phyloP scores from a whole-genome alignment of 2,797 vertebrate genomes.

The Pagetopsis macropterus region DNA sequence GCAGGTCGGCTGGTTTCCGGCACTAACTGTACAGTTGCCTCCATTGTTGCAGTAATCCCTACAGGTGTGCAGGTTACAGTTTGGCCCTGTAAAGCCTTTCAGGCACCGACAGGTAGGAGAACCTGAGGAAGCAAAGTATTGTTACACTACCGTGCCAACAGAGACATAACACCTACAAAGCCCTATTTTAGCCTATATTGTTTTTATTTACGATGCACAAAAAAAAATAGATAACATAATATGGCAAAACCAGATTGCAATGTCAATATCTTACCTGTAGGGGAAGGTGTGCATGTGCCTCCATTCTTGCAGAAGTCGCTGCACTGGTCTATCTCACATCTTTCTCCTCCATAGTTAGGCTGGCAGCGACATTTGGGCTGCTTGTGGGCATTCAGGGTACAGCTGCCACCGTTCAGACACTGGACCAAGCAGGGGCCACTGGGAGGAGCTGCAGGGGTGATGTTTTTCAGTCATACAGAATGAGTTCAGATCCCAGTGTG shows the following conservation, averaged over 20 bases:
- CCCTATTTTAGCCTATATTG: background rate
- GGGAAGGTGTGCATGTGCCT: constrained; percentile 93
- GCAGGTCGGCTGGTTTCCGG: constrained; percentile 95
- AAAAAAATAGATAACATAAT: background rate
- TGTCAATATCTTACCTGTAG: constrained; percentile 82
- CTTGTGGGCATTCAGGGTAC: constrained; percentile 94
- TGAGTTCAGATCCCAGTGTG: background rate
- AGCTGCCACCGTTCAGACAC: constrained; percentile 93
- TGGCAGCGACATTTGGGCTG: constrained; percentile 96
- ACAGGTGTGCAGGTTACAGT: constrained; percentile 91
- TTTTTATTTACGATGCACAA: no score
- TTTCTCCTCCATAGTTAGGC: constrained; percentile 91
- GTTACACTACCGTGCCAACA: background rate
- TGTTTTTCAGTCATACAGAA: background rate
- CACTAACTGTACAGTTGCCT: constrained; percentile 91
- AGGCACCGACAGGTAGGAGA: constrained; percentile 94
- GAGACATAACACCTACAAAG: background rate
- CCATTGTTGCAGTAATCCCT: constrained; percentile 89
- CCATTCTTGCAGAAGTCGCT: constrained; percentile 93
- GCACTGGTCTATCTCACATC: constrained; percentile 94
- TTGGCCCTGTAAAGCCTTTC: constrained; percentile 91
- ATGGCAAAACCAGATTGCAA: background rate
- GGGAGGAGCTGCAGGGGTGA: constrained; percentile 76
- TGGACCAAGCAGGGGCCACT: constrained; percentile 87
- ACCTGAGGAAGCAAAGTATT: constrained; percentile 74